Base-by-base conservation (phyloP, 2,113 vertebrate genomes). In the Anser cygnoides region DNA sequence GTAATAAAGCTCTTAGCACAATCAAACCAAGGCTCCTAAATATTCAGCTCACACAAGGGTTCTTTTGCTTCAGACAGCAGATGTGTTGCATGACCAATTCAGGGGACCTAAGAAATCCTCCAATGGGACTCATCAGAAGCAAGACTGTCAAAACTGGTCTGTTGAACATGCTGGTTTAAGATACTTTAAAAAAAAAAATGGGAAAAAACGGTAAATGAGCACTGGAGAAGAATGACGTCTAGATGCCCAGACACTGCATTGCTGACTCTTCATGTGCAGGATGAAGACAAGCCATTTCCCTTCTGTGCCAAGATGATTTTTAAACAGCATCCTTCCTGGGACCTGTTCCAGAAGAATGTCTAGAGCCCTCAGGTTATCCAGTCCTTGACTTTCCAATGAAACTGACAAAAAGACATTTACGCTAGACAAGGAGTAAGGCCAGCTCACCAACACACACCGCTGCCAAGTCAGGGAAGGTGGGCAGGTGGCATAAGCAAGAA, bases 11-110 rank as follows among this genome's bases (percentile, higher is more conserved):
- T 63, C 77, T 87, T 67, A 62, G 62, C 81, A 87, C 84, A 87
- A 68, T 23, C 33, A 57, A 87, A 73, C 35, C 81, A 37, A 46
- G 33, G 37, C 95, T 96, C 71, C 95, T 96, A 68, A 93, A 71
- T 83, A 95, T 96, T 96, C 96, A 93, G 91, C 96, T 96, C 96
- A 96, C 95, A 84, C 90, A 50, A 59, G 49, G 58, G 84, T 83
- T 94, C 90, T 89, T 84, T 43, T 70, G 73, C 93, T 90, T 92
- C 95, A 97, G 96, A 94, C 93, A 93, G 84, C 83, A 96, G 92
- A 96, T 92, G 95, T 50, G 67, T 46, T 82, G 95, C 95, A 76
- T 94, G 95, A 93, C 92, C 91, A 93, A 94, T 95, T 81, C 95
- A 87, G 59, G 78, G 77, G 91, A 93, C 92, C 89, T 80, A 70